Evolutionary conservation across 2,888 invertebrate genomes (phyloP).

Genomic region (Calameuta idolon): DNA sequence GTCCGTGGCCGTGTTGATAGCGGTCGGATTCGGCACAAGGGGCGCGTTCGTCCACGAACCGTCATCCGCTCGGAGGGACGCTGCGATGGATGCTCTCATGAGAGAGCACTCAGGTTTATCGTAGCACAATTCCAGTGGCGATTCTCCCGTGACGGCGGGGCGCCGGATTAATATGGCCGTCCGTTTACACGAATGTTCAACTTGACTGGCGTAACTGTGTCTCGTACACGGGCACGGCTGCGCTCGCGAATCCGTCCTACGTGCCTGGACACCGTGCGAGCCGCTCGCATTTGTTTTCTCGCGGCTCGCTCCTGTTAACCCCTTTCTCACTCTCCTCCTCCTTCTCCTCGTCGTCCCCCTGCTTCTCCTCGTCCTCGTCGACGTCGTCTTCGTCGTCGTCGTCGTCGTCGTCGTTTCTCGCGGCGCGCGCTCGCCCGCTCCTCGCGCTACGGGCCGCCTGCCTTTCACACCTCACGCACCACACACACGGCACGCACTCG

Average conservation of each 20-base stretch:
- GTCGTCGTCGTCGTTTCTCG: slow-evolving; percentile 15
- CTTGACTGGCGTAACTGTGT: slow-evolving; percentile 1
- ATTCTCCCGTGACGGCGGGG: slow-evolving; percentile 35
- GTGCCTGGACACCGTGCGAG: slow-evolving; percentile 10
- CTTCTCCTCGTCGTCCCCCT: slow-evolving; percentile 20
- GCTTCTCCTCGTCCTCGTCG: slow-evolving; percentile 30
- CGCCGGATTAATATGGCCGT: slow-evolving; percentile 51
- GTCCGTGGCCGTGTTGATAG: slow-evolving; percentile 14
- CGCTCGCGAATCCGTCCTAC: neutral
- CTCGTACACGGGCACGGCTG: slow-evolving; percentile 5
- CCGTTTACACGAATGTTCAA: slow-evolving; percentile 40
- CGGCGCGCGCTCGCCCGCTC: slow-evolving; percentile 14
- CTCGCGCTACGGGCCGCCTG: slow-evolving; percentile 2
- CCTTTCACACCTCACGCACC: slow-evolving; percentile 18
- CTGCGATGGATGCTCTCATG: neutral
- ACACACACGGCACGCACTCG: slow-evolving; percentile 7
- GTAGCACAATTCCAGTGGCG: slow-evolving; percentile 11
- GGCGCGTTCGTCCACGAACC: slow-evolving; percentile 28
- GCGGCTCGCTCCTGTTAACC: slow-evolving; percentile 6
- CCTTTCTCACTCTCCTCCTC: slow-evolving; percentile 16
- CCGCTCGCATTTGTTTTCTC: slow-evolving; percentile 14
- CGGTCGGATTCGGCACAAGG: too few species aligned
- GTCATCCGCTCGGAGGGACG: slow-evolving; percentile 38
- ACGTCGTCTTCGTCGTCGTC: slow-evolving; percentile 13
- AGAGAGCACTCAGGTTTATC: too few species aligned